Evolutionary conservation across 2,888 invertebrate species (phyloP), one percentile per base, ranked within the genome.

Genomic region (Protodeltote pygarga): DNA sequence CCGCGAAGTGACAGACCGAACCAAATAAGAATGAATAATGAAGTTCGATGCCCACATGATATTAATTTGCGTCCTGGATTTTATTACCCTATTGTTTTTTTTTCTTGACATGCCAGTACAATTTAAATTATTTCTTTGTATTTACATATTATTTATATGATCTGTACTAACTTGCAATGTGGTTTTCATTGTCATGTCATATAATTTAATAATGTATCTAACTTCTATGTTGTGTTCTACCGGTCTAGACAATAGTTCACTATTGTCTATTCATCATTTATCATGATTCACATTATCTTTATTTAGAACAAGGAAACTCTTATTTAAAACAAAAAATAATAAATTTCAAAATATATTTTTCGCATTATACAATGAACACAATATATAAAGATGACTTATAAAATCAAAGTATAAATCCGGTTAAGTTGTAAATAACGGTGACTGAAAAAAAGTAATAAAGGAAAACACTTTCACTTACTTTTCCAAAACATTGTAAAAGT

Each of bases 401-500:
- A n/a, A n/a, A n/a, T n/a, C n/a, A n/a, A n/a, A n/a, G n/a, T n/a
- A n/a, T n/a, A n/a, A n/a, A n/a, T n/a, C n/a, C n/a, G n/a, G n/a
- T n/a, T n/a, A n/a, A n/a, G n/a, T n/a, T n/a, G n/a, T 21, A 8
- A 9, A 14, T 25, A 10, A 21, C 6, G 29, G 10, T 29, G 9
- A 40, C 15, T 17, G 24, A 3, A 14, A 25, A 53, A 33, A 44
- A 38, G 34, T 34, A 8, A 20, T n/a, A n/a, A n/a, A n/a, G n/a
- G n/a, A 17, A 38, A 57, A 53, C 41, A 63, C 47, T 63, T 40
- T 45, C 64, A 88, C 90, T 90, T 81, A 91, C 90, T 51, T 78
- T 84, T 85, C 78, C 80, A 85, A 55, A 83, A 78, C 74, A 87
- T 68, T 28, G 81, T 51, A 65, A 87, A 83, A 67, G 77, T 76